Evolutionary conservation across 2,113 vertebrate species (phyloP), one percentile per base, ranked within the genome.

Genomic region (Ageneiosus marmoratus): DNA sequence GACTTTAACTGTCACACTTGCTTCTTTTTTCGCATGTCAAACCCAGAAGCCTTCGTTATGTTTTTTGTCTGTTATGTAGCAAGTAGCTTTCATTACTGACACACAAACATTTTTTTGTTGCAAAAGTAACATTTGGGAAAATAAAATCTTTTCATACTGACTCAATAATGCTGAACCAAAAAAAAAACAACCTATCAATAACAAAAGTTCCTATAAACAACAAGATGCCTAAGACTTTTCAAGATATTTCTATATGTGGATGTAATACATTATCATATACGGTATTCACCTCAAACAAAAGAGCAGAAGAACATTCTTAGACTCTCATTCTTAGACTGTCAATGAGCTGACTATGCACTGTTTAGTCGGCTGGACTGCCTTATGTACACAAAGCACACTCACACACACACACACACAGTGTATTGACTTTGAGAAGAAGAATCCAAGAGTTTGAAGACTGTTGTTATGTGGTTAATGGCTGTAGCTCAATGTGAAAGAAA

Each of bases 391-490:
- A 24, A 58, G 18, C 55, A 73, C 20, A 24, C 27, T 12, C 12
- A 34, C 27, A 62, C 51, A 60, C 55, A 50, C n/a, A 2, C 15
- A 62, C 51, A 60, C 55, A 50, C n/a, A 2, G 9, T 29, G 37
- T 3, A 32, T 29, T 80, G 62, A 73, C 34, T 29, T n/a, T 58
- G 51, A 72, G 51, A 70, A 56, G 51, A 72, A 46, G 65, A 81
- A 58, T 58, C 51, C 65, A 41, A 58, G 13, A 16, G n/a, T 32
- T 58, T 29, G 10, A 27, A 73, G 5, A 10, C 24, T 70, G 32
- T 56, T 73, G 56, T 81, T 48, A 46, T 81, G 37, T 58, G 56
- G 55, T 50, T 75, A 50, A 74, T 75, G 44, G 56, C 80, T 75
- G 27, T 22, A 48, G 80, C 44, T 50, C 41, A 32, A 37, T 62